Evolutionary conservation across 2,888 invertebrate genomes (phyloP), one percentile per base, ranked within the genome.

Genomic region (Schizotus pectinicornis): DNA sequence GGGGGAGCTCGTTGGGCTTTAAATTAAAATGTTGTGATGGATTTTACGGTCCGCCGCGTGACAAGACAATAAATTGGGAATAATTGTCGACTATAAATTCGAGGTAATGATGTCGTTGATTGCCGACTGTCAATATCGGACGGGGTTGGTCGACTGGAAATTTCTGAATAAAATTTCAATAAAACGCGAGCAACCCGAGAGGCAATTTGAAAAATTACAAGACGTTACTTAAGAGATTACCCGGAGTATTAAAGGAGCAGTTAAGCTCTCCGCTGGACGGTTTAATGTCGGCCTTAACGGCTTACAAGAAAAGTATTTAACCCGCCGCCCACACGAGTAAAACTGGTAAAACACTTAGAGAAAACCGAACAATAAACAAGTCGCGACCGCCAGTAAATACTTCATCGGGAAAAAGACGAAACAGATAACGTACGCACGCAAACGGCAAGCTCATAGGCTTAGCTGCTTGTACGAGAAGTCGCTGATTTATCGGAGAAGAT

Each of bases 291-390:
- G 38, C 31, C 12, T 13, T 32, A 9, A 31, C 33, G 9, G 37
- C 43, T 53, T 45, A 45, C 46, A 46, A 56, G 62, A 53, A 62
- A 59, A 61, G 41, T 45, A 58, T 55, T 55, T 61, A 54, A 50
- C 38, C 12, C 43, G 45, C 63, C 68, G 62, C 69, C 69, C 65
- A 69, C 68, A 52, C 48, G 66, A 53, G 64, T 65, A 65, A 67
- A 62, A 61, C 67, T 61, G 67, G 67, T 67, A 67, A 63, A 64
- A 65, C 66, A 66, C 66, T 69, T 67, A 65, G 59, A 62, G 50
- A 52, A 60, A 61, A 49, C 56, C 46, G 53, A 62, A 58, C 59
- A 61, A 65, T 64, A 66, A 66, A 64, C 64, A 63, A 66, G 61
- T 58, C 56, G 63, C 58, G 52, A 61, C 59, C 52, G 48, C 54